phyloP scores from a whole-genome alignment of 2,113 vertebrate genomes.

The Mirounga angustirostris region DNA sequence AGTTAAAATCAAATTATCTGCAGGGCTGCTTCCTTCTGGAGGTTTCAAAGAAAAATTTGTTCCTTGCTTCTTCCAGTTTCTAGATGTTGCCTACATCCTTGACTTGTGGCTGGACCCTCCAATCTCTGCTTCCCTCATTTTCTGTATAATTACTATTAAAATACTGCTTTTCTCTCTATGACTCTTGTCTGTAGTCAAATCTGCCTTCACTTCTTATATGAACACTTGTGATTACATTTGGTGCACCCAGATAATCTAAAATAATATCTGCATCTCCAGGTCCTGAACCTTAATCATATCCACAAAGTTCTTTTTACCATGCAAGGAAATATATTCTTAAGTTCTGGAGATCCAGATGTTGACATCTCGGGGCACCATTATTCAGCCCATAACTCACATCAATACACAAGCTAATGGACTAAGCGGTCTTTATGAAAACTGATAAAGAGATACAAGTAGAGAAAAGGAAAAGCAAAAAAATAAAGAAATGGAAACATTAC shows the following conservation, averaged over 20 bases:
- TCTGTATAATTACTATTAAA: too few relatives aligned
- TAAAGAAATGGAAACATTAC: neutral
- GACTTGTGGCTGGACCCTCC: neutral
- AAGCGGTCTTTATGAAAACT: neutral
- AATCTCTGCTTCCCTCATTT: neutral
- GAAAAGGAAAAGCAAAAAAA: neutral
- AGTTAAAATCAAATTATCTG: neutral
- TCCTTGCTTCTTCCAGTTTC: neutral
- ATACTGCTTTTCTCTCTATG: neutral
- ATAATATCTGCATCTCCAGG: neutral
- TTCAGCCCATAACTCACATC: neutral
- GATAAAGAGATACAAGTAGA: neutral
- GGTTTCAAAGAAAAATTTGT: neutral
- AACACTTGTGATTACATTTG: neutral
- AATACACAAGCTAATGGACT: neutral
- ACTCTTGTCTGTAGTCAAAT: neutral
- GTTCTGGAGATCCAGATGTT: neutral
- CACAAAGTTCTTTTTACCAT: neutral
- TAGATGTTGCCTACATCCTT: neutral
- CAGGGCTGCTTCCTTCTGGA: neutral
- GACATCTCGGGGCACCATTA: neutral
- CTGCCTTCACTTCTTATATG: neutral
- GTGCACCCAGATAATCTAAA: neutral
- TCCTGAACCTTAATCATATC: neutral
- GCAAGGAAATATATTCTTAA: neutral